Base-by-base conservation (phyloP, 2,113 vertebrate genomes). In the Opisthocomus hoazin region DNA sequence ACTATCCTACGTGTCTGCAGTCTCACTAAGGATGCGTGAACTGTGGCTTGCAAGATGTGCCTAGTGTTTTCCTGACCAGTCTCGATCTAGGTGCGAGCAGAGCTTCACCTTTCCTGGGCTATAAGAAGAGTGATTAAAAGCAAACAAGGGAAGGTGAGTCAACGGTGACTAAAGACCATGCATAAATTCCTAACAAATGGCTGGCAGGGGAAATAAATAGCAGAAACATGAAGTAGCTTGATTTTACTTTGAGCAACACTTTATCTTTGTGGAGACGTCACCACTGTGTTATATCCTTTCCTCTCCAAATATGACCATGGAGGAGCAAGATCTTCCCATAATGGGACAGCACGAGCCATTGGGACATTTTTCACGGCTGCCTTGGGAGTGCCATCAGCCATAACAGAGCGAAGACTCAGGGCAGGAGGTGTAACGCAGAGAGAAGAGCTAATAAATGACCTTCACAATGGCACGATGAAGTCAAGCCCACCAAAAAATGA, bases 181-280 rank as follows among this genome's bases (percentile, higher is more conserved):
- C 85, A 93, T 92, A 92, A 95, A 95, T 96, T 95, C 92, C 93
- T 92, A 86, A 95, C 69, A 75, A 96, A 96, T 85, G 79, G 58
- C 56, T 76, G 60, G 46, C 29, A 36, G 71, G 29, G 34, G 46
- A 88, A 78, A 84, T 64, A 84, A 66, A 92, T 56, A 86, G 85
- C 88, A 93, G 85, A 92, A 94, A 80, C 46, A n/a, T 71, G 82
- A 96, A 80, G 50, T 37, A 92, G 77, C 57, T 83, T 68, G 61
- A 79, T 83, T 87, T 91, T 82, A 60, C 87, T 91, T 92, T 39
- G 80, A 78, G 77, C 61, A 93, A 82, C 41, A 4, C 41, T 93
- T 90, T 95, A 92, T 94, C 94, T 96, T 89, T 46, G 22, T 7
- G 5, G 64, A 78, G 83, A 81, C 6, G 26, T 86, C 92, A 94